Base-by-base conservation (phyloP, 2,888 invertebrate genomes). In the Taenaris catops region DNA sequence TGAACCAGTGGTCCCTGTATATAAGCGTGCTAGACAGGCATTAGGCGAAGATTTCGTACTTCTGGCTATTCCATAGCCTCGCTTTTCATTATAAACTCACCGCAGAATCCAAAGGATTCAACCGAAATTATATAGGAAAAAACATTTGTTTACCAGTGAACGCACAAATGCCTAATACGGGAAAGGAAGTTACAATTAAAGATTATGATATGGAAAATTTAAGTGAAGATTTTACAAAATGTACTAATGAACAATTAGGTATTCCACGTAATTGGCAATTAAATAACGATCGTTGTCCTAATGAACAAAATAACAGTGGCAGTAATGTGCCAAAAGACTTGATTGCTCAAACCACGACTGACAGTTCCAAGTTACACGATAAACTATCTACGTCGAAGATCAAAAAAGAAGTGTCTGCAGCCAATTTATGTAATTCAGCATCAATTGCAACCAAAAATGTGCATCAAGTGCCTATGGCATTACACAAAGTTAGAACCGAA, bases 161-260 rank as follows among this genome's bases (percentile, higher is more conserved):
- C n/a, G n/a, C n/a, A n/a, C n/a, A n/a, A n/a, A n/a, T n/a, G n/a
- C n/a, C n/a, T n/a, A n/a, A n/a, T n/a, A n/a, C n/a, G n/a, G n/a
- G n/a, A n/a, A n/a, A n/a, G n/a, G n/a, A n/a, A n/a, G n/a, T n/a
- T n/a, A n/a, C n/a, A n/a, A n/a, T n/a, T n/a, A n/a, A n/a, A n/a
- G n/a, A n/a, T n/a, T n/a, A n/a, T 19, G 55, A 60, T 29, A 14
- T 14, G 2, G 20, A 21, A 8, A 49, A 56, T 17, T 46, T 46
- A 42, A 53, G 27, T 12, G 32, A 43, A 27, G 47, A 28, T 34
- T 52, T 46, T 17, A 27, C 39, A 18, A 49, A 53, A 47, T 45
- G 49, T 34, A 36, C 38, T 46, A 58, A 58, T 42, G 51, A 60
- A 24, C 55, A 53, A 59, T 57, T 62, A 55, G 60, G 48, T 62